Evolutionary conservation across 2,113 vertebrate genomes (phyloP).

Genomic region (Labrus mixtus): DNA sequence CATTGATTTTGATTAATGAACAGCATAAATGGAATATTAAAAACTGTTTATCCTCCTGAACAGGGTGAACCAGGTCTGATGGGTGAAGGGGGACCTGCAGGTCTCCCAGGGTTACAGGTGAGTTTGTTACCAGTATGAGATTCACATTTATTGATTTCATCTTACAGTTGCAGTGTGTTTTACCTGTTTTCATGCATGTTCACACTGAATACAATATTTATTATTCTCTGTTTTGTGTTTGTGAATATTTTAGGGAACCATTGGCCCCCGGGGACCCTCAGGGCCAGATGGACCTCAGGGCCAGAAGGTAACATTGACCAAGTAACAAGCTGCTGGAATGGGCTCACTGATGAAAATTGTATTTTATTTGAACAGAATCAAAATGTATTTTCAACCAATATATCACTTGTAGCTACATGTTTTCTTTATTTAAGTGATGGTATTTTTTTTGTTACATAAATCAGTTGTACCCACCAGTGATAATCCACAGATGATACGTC

Average conservation of each 20-base stretch:
- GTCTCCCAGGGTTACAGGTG: constrained; percentile 83
- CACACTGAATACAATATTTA: neutral
- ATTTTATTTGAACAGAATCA: neutral
- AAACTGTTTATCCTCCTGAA: constrained; percentile 16
- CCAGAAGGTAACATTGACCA: constrained; percentile 80
- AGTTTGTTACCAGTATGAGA: constrained; percentile 12
- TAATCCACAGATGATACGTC: too few relatives aligned
- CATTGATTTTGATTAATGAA: too few relatives aligned
- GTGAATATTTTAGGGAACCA: constrained; percentile 68
- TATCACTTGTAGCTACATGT: neutral
- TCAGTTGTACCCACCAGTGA: neutral
- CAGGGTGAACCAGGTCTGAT: constrained; percentile 87
- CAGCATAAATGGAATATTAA: too few relatives aligned
- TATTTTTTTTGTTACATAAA: neutral
- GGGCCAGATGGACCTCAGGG: constrained; percentile 83
- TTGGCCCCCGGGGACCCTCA: constrained; percentile 77
- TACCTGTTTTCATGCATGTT: neutral
- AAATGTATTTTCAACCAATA: neutral
- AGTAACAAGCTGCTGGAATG: neutral
- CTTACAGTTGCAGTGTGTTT: neutral
- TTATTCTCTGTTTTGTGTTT: neutral
- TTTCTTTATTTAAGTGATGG: neutral
- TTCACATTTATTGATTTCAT: constrained; percentile 6
- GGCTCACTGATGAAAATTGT: neutral
- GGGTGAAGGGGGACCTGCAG: constrained; percentile 82